Base-by-base conservation (phyloP, 2,888 invertebrate species). In the Ophion ventricosus region DNA sequence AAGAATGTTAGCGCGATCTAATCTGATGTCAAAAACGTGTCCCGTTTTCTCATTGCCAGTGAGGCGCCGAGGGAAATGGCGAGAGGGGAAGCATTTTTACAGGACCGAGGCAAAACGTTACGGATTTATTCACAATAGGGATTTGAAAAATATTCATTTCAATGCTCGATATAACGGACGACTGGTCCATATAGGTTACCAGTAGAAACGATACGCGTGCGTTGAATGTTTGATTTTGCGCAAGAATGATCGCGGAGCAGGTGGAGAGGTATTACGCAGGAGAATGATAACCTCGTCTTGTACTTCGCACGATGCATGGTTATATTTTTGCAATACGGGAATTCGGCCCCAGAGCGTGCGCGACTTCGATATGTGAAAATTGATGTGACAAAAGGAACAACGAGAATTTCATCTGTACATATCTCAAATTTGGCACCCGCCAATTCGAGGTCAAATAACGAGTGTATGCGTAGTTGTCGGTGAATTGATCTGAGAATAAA, bases 121-220 rank as follows among this genome's bases (percentile, higher is more conserved):
- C 56, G 74, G 66, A 80, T 81, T 86, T 76, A 85, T 86, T 82
- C 83, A 66, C 83, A 80, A 56, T 76, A 66, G 77, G 84, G 87
- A 88, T 89, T 90, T 88, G 80, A 89, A 87, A 89, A 90, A 90
- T 90, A 90, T 90, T 91, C 89, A 89, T 90, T 91, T 89, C 89
- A 89, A 90, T 90, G 89, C 88, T 89, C 90, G 90, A 91, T 88
- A 88, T 88, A 90, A 88, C 88, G 40, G 57, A 26, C 85, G 23
- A 49, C 56, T 67, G 79, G 70, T 82, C 73, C 87, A 86, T 90
- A 90, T 90, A 87, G 90, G 88, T 89, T 90, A 88, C 88, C 73
- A 85, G 81, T 78, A 86, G 88, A 87, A 87, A 87, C 87, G 85
- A 85, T 89, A 89, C 90, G 43, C 79, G 90, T 91, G 90, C 86